phyloP scores from a whole-genome alignment of 2,797 vertebrate genomes.

The Sardinella longiceps region DNA sequence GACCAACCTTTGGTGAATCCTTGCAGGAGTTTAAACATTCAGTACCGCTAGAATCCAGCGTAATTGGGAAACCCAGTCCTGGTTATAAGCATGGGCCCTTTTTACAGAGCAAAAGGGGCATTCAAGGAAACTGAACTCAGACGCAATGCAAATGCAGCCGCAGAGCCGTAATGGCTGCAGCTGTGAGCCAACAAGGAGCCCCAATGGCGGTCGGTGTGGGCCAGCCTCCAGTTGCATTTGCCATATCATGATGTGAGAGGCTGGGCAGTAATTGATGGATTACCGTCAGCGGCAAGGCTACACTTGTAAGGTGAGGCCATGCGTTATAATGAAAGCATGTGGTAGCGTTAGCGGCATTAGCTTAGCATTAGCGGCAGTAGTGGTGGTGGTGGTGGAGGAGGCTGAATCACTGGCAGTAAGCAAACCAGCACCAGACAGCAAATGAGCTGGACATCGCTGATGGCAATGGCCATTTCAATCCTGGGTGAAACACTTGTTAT shows the following conservation, averaged over 20 bases:
- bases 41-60: neutral
- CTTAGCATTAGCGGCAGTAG: neutral
- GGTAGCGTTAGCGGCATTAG: slow-evolving; percentile 55
- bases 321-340: slow-evolving; percentile 66
- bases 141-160: neutral
- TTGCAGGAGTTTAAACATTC: neutral
- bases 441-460: slow-evolving; percentile 10
- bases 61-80: neutral
- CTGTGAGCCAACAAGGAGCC: slow-evolving; percentile 1
- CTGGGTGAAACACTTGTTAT: slow-evolving; percentile 39
- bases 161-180: neutral
- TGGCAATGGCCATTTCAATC: slow-evolving; percentile 34
- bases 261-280: slow-evolving; percentile 73
- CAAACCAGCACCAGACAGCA: slow-evolving; percentile 2
- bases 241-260: slow-evolving; percentile 66
- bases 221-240: slow-evolving; percentile 54
- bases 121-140: neutral
- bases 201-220: neutral
- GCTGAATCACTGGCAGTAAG: neutral
- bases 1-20: neutral
- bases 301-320: slow-evolving; percentile 61
- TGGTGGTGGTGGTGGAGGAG: too few species aligned
- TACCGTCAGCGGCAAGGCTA: slow-evolving; percentile 68
- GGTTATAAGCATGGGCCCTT: neutral
- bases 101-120: neutral